These are phyloP conservation scores for Genyomyrus donnyi DNA, from an alignment of 2,113 vertebrate species.

Conservation along the genomic window DNA sequence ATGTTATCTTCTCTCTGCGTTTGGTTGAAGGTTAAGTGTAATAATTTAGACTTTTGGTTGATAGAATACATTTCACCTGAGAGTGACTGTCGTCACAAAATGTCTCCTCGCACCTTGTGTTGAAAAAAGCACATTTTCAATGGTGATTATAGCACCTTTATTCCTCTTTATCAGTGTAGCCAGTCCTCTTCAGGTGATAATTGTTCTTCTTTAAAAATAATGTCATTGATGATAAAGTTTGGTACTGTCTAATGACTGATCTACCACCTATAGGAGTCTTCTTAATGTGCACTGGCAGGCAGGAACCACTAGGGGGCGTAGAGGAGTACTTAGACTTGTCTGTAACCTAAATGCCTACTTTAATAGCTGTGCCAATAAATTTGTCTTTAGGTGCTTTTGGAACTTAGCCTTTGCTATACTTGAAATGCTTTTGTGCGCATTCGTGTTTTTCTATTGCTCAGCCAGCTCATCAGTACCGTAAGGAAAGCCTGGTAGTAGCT, in stretches of 20 bases:
- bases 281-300: slow-evolving; percentile 1
- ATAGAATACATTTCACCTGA: background rate
- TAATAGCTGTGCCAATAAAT: slow-evolving; percentile 14
- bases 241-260: background rate
- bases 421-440: slow-evolving; percentile 16
- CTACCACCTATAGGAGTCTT: background rate
- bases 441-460: background rate
- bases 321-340: background rate
- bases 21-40: background rate
- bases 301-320: background rate
- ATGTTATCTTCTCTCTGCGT: background rate
- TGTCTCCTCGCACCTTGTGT: background rate
- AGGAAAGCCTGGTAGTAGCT: slow-evolving; percentile 17
- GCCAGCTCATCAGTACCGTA: background rate
- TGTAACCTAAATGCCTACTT: slow-evolving; percentile 11
- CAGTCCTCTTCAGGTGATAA: background rate
- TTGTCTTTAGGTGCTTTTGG: slow-evolving; percentile 18
- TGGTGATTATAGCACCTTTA: background rate
- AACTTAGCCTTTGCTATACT: slow-evolving; percentile 13
- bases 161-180: background rate
- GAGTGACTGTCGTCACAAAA: background rate
- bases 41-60: background rate
- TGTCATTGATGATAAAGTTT: background rate
- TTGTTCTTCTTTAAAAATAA: background rate
- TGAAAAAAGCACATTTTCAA: background rate